Percentiles rank a stretch among this genome's conserved stretches.
These are phyloP conservation scores for Gymnobelideus leadbeateri DNA, from an alignment of 2,113 vertebrate genomes.

Conservation along the genomic window DNA sequence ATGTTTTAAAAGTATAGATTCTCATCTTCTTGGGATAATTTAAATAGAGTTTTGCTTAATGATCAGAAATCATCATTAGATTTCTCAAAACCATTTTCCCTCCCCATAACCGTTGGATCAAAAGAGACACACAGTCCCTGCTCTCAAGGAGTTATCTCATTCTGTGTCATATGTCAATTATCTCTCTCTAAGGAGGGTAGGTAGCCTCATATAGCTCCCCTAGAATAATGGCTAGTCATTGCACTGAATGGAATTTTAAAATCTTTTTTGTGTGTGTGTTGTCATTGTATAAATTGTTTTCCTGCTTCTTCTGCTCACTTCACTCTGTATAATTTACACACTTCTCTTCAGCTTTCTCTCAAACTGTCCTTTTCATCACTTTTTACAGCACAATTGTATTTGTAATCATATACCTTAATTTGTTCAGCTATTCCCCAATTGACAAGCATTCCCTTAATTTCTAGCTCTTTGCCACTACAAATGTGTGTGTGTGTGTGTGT, in stretches of 20 bases:
- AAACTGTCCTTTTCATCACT: background rate
- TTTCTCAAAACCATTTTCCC: slow-evolving; percentile 36
- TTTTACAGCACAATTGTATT: background rate
- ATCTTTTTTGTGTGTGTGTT: background rate
- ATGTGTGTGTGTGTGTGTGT: too few species aligned
- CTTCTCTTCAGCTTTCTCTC: background rate
- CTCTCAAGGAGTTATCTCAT: background rate
- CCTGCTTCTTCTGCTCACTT: background rate
- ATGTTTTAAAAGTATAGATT: background rate
- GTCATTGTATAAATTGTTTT: background rate
- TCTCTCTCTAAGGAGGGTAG: background rate
- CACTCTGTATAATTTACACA: background rate
- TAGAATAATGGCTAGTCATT: background rate
- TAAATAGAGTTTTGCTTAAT: slow-evolving; percentile 29
- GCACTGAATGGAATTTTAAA: background rate
- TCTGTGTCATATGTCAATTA: background rate
- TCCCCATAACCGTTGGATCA: background rate
- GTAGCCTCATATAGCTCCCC: background rate
- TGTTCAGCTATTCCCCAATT: background rate
- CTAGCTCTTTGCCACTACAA: background rate
- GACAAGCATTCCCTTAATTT: background rate
- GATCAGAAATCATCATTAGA: background rate
- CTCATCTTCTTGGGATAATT: slow-evolving; percentile 3
- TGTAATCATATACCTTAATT: background rate
- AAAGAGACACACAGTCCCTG: background rate